These are phyloP conservation scores for Pyrgilauda ruficollis DNA, from an alignment of 2,113 vertebrate genomes.

Conservation along the genomic window DNA sequence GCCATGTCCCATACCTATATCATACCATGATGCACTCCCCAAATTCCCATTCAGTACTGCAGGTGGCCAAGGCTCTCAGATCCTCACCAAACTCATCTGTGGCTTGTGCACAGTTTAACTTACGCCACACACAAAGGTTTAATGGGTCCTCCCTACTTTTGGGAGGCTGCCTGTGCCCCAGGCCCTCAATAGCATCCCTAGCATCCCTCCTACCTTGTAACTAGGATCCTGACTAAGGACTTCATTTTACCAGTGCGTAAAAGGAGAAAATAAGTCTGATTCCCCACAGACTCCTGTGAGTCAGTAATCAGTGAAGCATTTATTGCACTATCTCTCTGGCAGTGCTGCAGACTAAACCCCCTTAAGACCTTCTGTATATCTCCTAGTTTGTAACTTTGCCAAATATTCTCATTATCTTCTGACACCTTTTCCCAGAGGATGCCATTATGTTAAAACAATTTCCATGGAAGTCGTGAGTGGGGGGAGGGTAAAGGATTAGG, in stretches of 20 bases:
- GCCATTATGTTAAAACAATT: slow-evolving; percentile 7
- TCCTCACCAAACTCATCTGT: neutral
- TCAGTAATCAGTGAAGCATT: neutral
- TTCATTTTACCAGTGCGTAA: neutral
- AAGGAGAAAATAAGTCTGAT: neutral
- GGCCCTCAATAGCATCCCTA: neutral
- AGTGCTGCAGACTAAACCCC: neutral
- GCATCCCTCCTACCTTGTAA: neutral
- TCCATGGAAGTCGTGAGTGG: neutral
- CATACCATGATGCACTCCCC: neutral
- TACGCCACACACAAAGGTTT: neutral
- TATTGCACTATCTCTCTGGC: fast-evolving
- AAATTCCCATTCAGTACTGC: neutral
- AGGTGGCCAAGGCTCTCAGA: neutral
- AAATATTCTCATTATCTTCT: slow-evolving; percentile 21
- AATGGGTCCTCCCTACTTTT: neutral
- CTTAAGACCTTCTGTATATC: neutral
- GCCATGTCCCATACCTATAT: neutral
- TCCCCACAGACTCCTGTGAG: neutral
- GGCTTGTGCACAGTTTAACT: neutral
- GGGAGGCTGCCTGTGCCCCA: neutral
- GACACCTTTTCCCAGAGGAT: neutral
- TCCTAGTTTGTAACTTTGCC: slow-evolving; percentile 8
- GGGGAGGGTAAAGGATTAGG: neutral
- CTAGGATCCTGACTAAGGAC: neutral